Conservation (phyloP, 1,140 invertebrate genomes). For the Belonocnema kinseyi region DNA sequence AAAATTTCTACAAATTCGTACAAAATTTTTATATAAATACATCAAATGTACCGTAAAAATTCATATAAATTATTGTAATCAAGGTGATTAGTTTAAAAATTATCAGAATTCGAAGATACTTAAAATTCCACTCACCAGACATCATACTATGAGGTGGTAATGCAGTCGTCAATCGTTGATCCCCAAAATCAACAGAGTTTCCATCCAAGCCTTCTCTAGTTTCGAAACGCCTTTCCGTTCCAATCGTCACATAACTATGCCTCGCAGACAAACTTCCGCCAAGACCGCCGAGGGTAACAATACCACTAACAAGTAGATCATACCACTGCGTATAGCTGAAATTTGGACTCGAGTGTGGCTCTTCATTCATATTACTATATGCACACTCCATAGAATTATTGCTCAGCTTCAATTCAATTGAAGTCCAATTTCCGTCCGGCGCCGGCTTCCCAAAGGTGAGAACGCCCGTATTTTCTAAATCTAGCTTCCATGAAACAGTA, state of each 20-base stretch:
- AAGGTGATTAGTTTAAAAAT: too few species aligned
- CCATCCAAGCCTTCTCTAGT: slow-evolving; percentile 57
- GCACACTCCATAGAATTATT: slow-evolving; percentile 76
- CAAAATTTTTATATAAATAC: too few species aligned
- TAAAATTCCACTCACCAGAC: slow-evolving; percentile 53
- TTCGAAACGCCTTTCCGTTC: slow-evolving; percentile 55
- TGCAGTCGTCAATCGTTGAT: slow-evolving; percentile 58
- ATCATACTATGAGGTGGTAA: slow-evolving; percentile 56
- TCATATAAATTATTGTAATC: too few species aligned
- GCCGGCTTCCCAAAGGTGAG: slow-evolving; percentile 79
- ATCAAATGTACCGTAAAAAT: too few species aligned
- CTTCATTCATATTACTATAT: slow-evolving; percentile 61
- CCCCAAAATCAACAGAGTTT: slow-evolving; percentile 61
- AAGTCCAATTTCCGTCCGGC: slow-evolving; percentile 82
- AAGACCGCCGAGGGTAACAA: slow-evolving; percentile 70
- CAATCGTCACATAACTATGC: slow-evolving; percentile 64
- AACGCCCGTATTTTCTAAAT: slow-evolving; percentile 70
- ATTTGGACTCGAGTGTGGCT: slow-evolving; percentile 59
- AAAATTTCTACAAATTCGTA: too few species aligned
- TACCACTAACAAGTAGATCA: slow-evolving; percentile 74
- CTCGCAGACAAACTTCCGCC: slow-evolving; percentile 56
- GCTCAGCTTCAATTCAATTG: slow-evolving; percentile 77
- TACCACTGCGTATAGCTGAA: slow-evolving; percentile 79
- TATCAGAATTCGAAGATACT: too few species aligned
- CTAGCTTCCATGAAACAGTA: slow-evolving; percentile 81